A percentile compares a stretch with the other conserved stretches of the same genome.
Conservation (phyloP, 2,113 vertebrate genomes). For the Notothenia coriiceps region DNA sequence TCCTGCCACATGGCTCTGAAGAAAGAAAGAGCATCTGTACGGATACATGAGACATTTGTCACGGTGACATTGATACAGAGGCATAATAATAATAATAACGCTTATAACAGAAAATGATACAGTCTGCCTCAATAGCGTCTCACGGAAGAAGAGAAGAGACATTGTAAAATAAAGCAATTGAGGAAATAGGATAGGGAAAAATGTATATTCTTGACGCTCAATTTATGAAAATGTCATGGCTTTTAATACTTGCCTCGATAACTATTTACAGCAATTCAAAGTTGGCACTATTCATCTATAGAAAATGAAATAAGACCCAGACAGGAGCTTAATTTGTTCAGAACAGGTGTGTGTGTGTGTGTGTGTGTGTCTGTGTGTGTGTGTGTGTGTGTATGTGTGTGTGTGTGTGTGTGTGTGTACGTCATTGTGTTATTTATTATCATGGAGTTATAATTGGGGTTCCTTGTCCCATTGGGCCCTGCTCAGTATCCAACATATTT, state of each 20-base stretch:
- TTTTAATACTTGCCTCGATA: too few relatives aligned
- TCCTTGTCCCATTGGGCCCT: not conserved
- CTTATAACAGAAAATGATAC: slow-evolving; percentile 27
- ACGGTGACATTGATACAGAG: slow-evolving; percentile 46
- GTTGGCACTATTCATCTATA: too few relatives aligned
- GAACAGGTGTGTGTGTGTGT: too few relatives aligned
- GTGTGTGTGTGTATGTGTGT: too few relatives aligned
- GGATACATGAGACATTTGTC: slow-evolving; percentile 45
- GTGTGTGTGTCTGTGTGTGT: too few relatives aligned
- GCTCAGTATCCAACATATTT: slow-evolving; percentile 5
- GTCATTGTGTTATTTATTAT: too few relatives aligned
- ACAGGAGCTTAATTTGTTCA: too few relatives aligned
- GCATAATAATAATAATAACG: slow-evolving; percentile 20
- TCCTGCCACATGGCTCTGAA: slow-evolving; percentile 19
- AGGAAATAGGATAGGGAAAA: not conserved
- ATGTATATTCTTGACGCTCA: not conserved
- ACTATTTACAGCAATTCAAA: too few relatives aligned
- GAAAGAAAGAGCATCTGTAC: slow-evolving; percentile 37
- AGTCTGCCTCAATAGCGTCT: not conserved
- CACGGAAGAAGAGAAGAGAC: not conserved
- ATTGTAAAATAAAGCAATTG: too few relatives aligned
- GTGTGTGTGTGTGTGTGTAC: too few relatives aligned
- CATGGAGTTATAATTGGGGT: not conserved
- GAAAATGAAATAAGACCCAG: too few relatives aligned
- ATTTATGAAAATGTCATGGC: not conserved